Conservation (phyloP, 2,888 invertebrate species). For the Cylindroiulus punctatus region DNA sequence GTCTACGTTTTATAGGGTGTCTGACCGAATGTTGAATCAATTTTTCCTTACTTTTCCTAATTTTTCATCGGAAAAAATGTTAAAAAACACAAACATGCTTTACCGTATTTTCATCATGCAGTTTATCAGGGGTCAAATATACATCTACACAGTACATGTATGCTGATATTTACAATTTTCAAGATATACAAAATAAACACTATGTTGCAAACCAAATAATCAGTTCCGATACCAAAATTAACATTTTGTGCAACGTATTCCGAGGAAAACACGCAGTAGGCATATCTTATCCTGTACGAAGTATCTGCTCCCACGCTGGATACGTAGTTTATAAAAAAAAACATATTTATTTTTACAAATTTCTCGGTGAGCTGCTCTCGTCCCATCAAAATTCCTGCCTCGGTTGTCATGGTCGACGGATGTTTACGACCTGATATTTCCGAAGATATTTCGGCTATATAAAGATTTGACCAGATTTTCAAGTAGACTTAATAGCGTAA, state of each 20-base stretch:
- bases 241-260: not conserved
- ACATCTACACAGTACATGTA: too few relatives aligned
- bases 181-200: not conserved
- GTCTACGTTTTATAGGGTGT: too few relatives aligned
- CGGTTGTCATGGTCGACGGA: constrained; percentile 39
- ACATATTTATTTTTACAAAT: not conserved
- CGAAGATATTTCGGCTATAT: not conserved
- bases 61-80: too few relatives aligned
- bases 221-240: not conserved
- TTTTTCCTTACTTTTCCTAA: too few relatives aligned
- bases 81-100: too few relatives aligned
- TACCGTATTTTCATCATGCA: too few relatives aligned
- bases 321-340: too few relatives aligned
- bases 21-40: too few relatives aligned
- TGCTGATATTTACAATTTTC: not conserved
- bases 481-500: not conserved
- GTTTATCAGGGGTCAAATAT: not conserved
- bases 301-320: too few relatives aligned
- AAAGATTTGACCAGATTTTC: not conserved
- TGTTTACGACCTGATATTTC: constrained; percentile 35
- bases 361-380: not conserved
- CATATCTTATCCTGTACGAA: too few relatives aligned
- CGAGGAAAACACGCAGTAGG: too few relatives aligned
- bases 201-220: not conserved
- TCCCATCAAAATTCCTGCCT: not conserved